These are phyloP conservation scores for Aleadryas rufinucha DNA, from an alignment of 2,113 vertebrate genomes.

Conservation along the genomic window DNA sequence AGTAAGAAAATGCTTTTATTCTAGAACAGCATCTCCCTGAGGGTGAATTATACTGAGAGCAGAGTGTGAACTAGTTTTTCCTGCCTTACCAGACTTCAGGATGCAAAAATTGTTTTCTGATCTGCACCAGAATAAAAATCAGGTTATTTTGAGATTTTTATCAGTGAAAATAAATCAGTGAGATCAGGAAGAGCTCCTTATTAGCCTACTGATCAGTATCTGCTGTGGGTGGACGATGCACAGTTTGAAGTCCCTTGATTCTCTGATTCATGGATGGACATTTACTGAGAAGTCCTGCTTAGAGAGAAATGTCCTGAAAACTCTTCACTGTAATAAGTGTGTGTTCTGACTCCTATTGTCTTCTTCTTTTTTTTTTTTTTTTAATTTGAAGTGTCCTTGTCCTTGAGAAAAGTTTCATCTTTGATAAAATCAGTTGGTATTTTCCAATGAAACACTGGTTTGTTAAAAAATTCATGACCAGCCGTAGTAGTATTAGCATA, in stretches of 20 bases:
- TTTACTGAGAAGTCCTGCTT: neutral
- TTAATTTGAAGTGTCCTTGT: neutral
- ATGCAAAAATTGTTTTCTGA: slow-evolving; percentile 19
- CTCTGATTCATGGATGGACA: neutral
- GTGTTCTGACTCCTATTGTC: neutral
- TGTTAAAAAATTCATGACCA: slow-evolving; percentile 52
- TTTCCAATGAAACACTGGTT: slow-evolving; percentile 17
- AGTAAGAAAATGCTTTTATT: slow-evolving; percentile 42
- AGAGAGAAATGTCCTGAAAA: neutral
- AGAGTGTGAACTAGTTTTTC: slow-evolving; percentile 21
- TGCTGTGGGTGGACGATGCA: neutral
- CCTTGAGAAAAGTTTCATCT: slow-evolving; percentile 37
- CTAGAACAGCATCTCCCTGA: slow-evolving; percentile 29
- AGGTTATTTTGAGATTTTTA: neutral
- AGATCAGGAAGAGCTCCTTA: neutral
- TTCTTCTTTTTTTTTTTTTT: neutral
- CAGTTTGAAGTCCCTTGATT: neutral
- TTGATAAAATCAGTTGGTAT: slow-evolving; percentile 14
- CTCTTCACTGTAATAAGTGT: neutral
- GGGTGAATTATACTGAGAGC: slow-evolving; percentile 4
- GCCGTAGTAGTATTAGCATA: slow-evolving; percentile 47
- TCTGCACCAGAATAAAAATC: neutral
- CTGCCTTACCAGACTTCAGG: neutral
- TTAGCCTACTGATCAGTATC: neutral
- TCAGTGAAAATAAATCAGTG: neutral